phyloP scores from a whole-genome alignment of 2,113 vertebrate species.

The Athene cunicularia region DNA sequence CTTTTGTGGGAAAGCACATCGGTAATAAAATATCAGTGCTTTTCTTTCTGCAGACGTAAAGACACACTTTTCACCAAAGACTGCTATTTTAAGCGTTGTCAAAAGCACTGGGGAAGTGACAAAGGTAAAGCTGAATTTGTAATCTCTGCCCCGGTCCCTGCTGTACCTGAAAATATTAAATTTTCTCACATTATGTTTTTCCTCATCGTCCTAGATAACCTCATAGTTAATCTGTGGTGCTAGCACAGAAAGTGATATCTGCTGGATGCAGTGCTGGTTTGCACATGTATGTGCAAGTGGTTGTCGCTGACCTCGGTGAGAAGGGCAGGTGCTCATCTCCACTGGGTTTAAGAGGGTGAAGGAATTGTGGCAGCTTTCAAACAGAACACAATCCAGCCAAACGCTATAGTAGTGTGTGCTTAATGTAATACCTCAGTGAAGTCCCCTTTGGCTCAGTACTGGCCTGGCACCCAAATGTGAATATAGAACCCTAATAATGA shows the following conservation, averaged over 20 bases:
- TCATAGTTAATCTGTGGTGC: neutral
- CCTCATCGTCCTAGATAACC: neutral
- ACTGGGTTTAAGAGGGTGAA: neutral
- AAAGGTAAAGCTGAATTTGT: neutral
- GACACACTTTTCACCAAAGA: neutral
- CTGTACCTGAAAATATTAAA: neutral
- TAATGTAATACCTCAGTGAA: neutral
- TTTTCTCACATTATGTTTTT: neutral
- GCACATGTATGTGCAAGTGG: rapidly evolving
- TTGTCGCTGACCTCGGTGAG: neutral
- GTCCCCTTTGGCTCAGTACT: neutral
- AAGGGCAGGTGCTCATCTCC: neutral
- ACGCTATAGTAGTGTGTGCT: neutral
- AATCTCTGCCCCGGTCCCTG: neutral
- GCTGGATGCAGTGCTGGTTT: neutral
- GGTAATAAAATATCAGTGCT: neutral
- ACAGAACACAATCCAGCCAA: neutral
- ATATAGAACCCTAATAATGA: neutral
- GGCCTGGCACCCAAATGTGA: neutral
- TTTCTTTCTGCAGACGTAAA: neutral
- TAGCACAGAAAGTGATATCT: neutral
- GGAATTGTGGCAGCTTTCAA: neutral
- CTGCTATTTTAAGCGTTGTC: neutral
- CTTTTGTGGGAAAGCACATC: neutral
- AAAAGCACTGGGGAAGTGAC: neutral